Percentiles rank a stretch among this genome's conserved stretches.
Evolutionary conservation across 2,888 invertebrate species (phyloP).

Genomic region (Scaptodrosophila latifasciaeformis): DNA sequence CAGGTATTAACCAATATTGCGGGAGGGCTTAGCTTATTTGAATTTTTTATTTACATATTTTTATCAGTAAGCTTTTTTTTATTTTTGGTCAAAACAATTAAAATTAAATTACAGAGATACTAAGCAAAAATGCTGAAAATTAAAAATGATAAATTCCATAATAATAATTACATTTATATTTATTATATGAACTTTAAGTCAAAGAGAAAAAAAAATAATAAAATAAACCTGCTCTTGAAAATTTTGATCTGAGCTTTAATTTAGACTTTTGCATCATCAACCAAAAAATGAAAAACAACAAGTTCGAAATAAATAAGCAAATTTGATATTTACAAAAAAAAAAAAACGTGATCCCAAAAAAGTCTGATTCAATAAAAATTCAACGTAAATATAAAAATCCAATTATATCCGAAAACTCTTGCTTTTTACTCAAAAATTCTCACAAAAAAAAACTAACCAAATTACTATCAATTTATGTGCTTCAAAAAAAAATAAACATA

Average conservation of each 20-base stretch:
- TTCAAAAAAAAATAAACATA: slow-evolving; percentile 13
- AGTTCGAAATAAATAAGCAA: slow-evolving; percentile 6
- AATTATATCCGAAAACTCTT: too few species aligned
- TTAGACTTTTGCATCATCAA: slow-evolving; percentile 60
- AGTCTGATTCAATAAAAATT: slow-evolving; percentile 36
- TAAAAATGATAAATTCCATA: neutral
- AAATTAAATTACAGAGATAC: neutral
- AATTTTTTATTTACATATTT: slow-evolving; percentile 55
- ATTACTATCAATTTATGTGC: neutral
- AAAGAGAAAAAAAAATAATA: neutral
- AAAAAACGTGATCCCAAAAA: slow-evolving; percentile 18
- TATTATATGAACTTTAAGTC: neutral
- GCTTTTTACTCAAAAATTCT: too few species aligned
- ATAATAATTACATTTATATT: too few species aligned
- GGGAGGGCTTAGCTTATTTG: slow-evolving; percentile 36
- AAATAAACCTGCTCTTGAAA: slow-evolving; percentile 45
- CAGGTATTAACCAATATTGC: neutral
- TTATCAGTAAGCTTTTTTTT: slow-evolving; percentile 32
- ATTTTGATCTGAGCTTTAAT: slow-evolving; percentile 64
- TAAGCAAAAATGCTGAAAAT: slow-evolving; percentile 24
- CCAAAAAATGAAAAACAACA: slow-evolving; percentile 11
- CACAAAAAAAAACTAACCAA: neutral
- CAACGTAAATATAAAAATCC: too few species aligned
- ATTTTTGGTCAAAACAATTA: neutral
- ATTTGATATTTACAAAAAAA: slow-evolving; percentile 33